Percentiles rank a stretch among this genome's conserved stretches.
Conservation (phyloP, 2,113 vertebrate genomes). For the Takifugu flavidus region DNA sequence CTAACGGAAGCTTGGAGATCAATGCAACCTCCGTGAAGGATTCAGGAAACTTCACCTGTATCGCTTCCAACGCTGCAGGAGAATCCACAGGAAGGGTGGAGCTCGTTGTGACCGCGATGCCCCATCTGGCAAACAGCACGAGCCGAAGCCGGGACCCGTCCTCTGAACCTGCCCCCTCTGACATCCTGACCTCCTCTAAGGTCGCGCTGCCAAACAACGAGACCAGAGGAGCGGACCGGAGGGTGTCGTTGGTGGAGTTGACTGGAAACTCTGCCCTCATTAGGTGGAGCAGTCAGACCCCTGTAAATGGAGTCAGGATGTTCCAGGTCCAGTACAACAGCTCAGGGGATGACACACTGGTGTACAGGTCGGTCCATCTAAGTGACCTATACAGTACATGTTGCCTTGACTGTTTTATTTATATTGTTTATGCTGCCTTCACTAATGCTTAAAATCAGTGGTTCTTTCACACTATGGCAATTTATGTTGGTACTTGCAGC, state of each 20-base stretch:
- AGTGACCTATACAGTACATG: not conserved
- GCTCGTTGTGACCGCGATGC: constrained; percentile 76
- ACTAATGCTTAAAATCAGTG: not conserved
- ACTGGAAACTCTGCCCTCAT: constrained; percentile 88
- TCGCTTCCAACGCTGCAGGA: constrained; percentile 91
- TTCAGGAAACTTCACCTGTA: constrained; percentile 87
- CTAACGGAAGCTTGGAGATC: constrained; percentile 90
- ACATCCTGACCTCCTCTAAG: constrained; percentile 88
- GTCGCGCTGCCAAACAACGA: constrained; percentile 67
- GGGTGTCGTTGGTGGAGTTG: constrained; percentile 82
- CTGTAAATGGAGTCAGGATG: constrained; percentile 83
- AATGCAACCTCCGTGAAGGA: constrained; percentile 73
- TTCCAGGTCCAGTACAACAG: constrained; percentile 98
- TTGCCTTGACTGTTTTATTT: not conserved
- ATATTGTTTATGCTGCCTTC: not conserved
- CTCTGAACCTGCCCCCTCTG: constrained; percentile 77
- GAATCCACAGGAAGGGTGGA: constrained; percentile 88
- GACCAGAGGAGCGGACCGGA: constrained; percentile 69
- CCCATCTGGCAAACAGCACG: constrained; percentile 86
- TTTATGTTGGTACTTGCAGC: not conserved
- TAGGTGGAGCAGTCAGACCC: constrained; percentile 84
- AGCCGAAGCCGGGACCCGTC: constrained; percentile 81
- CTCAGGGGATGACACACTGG: constrained; percentile 85
- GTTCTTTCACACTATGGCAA: not conserved
- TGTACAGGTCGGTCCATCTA: constrained; percentile 83